Base-by-base conservation (phyloP, 2,113 vertebrate genomes). In the Tragelaphus imberbis region DNA sequence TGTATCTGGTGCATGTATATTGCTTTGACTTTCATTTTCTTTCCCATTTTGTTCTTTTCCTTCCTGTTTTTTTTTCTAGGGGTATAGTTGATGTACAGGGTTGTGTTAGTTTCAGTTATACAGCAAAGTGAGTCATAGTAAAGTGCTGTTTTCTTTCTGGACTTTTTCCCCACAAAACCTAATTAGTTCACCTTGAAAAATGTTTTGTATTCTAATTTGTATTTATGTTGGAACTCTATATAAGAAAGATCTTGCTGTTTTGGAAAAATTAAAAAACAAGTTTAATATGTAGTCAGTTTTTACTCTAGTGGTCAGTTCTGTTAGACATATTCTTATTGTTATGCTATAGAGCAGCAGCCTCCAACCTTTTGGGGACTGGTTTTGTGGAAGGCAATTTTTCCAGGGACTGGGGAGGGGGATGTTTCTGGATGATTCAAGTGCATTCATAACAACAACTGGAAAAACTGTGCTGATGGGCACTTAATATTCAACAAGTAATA, bases 161-260 rank as follows among this genome's bases (percentile, higher is more conserved):
- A 71, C 8, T 36, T 23, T 44, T 44, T 12, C 2, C 0, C 0
- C 2, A 0, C 1, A 3, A 36, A 71, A 71, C n/a, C 19, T 71
- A 71, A 71, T 71, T 71, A 40, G 4, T 71, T 71, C 68, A 71
- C n/a, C n/a, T 71, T 21, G 68, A 71, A 71, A 71, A 71, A 36
- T 21, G 1, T 36, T 71, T 23, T 71, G n/a, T 36, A 10, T 10
- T 23, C 19, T 71, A 71, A 71, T 36, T 23, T 36, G n/a, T 11
- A 36, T 23, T 71, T 21, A 23, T 71, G 68, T 71, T 71, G 68
- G 19, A 71, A 21, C 8, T 36, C 68, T 71, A 12, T 36, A 36
- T 12, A 71, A 36, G 17, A 71, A 71, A 36, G 2, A 36, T 71
- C 9, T 11, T 71, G 65, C 65, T 71, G 65, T 21, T 71, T 21